These are phyloP conservation scores for Meloidogyne exigua DNA, from an alignment of 1,140 invertebrate genomes.

Conservation along the genomic window DNA sequence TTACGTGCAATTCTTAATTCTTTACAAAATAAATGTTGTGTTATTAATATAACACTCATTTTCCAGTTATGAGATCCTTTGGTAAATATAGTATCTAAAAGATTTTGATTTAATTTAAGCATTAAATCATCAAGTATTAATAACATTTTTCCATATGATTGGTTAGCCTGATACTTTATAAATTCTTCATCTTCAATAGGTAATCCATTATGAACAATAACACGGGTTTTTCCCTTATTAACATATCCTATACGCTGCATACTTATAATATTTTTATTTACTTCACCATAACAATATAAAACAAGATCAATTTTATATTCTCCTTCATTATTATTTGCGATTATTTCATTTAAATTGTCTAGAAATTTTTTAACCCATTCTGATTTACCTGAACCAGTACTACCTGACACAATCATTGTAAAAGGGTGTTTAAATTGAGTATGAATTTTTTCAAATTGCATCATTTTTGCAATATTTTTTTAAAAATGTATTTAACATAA, in stretches of 20 bases:
- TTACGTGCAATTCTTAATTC: too few relatives aligned
- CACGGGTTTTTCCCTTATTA: background rate
- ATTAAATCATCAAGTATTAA: too few relatives aligned
- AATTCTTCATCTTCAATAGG: background rate
- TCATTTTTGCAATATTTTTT: too few relatives aligned
- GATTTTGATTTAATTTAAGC: too few relatives aligned
- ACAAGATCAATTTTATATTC: background rate
- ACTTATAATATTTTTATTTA: conserved; percentile 27
- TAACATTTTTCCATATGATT: conserved; percentile 26
- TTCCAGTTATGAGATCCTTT: too few relatives aligned
- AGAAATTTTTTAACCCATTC: conserved; percentile 32
- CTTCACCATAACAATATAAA: conserved; percentile 35
- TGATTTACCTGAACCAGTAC: conserved; percentile 36
- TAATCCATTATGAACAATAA: conserved; percentile 17
- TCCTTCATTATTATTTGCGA: background rate
- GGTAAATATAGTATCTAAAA: too few relatives aligned
- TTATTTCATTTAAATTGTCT: background rate
- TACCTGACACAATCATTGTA: conserved; percentile 34
- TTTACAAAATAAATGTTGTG: too few relatives aligned
- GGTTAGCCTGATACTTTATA: background rate
- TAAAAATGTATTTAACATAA: too few relatives aligned
- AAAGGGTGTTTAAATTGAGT: conserved; percentile 27
- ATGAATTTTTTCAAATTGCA: background rate
- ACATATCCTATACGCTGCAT: background rate
- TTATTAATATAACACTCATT: too few relatives aligned